Base-by-base conservation (phyloP, 2,113 vertebrate species). In the Dromaius novaehollandiae region DNA sequence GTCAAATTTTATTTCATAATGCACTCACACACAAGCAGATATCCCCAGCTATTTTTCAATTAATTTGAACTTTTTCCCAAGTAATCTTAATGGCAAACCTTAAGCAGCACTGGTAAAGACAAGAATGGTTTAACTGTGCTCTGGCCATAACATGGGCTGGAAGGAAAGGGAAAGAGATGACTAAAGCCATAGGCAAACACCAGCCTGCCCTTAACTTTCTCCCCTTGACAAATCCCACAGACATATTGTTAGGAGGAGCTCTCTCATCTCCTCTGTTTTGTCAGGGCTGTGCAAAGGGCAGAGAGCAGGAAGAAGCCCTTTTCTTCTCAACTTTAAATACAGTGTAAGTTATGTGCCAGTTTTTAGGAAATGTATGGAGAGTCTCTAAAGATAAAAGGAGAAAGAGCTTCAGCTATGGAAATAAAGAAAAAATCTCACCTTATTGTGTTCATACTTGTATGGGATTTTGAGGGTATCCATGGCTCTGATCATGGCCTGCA, bases 401-500 rank as follows among this genome's bases (percentile, higher is more conserved):
- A 13, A 81, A 86, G 77, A 89, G 5, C 3, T 87, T 51, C 44
- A 51, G 19, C 9, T 56, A 28, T 16, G 48, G 55, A 94, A 83
- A 76, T 19, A 80, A 92, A 66, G 13, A n/a, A 88, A 55, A 87
- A 48, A n/a, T 68, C 97, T 90, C 98, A 99, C 99, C 99, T 99
- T 98, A 95, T 99, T 99, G 96, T 98, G 95, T 82, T 99, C 98
- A 74, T 98, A 98, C 96, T 98, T 99, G 98, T 99, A 99, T 22
- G 98, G 98, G 95, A 99, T 99, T 97, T 99, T 99, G 91, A 99
- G 98, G 0, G 98, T 98, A 76, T 98, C 99, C 99, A 99, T 99
- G 82, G 99, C 99, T 93, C 98, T 98, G 97, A 99, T 99, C 99
- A 99, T 99, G 93, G 99, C 98, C 98, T 99, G 99, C 98, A 99